Evolutionary conservation across 2,888 invertebrate species (phyloP), one percentile per base, ranked within the genome.

Genomic region (Subacronicta megacephala): DNA sequence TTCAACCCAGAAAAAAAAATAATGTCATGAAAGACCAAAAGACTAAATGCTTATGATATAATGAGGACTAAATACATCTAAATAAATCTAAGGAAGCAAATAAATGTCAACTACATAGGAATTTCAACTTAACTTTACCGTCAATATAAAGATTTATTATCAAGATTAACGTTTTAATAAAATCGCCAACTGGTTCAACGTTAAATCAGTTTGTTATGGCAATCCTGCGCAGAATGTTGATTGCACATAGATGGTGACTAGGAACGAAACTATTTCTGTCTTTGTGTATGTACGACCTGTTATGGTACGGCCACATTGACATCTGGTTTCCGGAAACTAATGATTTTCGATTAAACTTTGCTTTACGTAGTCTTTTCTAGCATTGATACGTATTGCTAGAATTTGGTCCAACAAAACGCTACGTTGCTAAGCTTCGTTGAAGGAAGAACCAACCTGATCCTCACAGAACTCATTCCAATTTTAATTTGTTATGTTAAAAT

Each of bases 221-320:
- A 52, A 58, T 68, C 69, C 23, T 12, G 56, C 42, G 20, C 49
- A 69, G 69, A 76, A 75, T 77, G 78, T 61, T 52, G 65, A 63
- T 72, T 72, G 72, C 52, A 56, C 75, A 68, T 49, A 67, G 55
- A 54, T 51, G 62, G 67, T 67, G 57, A 64, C 67, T 58, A 50
- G 33, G 54, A 46, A 31, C 49, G 42, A 23, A 64, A 66, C 49
- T 64, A 64, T 72, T 72, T 65, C 51, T 53, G 67, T 62, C 67
- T 69, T 77, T 72, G 70, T 70, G 50, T 59, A 42, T 12, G 42
- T 13, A 37, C 49, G 15, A 36, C 41, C 54, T 42, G 46, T 62
- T 75, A 64, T 49, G 59, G 56, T 53, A 44, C 20, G 46, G 33
- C 44, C 52, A 55, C 53, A 49, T 57, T 54, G 4, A n/a, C 18